These are phyloP conservation scores for Monochamus saltuarius DNA, from an alignment of 1,140 invertebrate genomes.

Conservation along the genomic window DNA sequence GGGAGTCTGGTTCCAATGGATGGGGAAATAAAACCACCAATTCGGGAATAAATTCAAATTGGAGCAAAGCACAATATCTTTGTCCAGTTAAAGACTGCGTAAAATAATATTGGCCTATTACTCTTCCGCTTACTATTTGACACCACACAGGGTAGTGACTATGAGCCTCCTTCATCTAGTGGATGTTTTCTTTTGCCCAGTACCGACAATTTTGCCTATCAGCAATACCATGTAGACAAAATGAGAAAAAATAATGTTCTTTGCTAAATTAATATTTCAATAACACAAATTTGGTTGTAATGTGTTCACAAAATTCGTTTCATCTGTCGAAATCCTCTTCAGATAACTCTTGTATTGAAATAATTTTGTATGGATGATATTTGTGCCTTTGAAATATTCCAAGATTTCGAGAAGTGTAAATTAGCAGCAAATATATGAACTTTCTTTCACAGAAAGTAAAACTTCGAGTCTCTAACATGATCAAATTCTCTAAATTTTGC, in stretches of 20 bases:
- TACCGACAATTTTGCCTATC: constrained; percentile 10
- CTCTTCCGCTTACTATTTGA: background rate
- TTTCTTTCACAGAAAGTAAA: constrained; percentile 9
- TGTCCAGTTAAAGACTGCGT: background rate
- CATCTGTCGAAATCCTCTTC: constrained; percentile 6
- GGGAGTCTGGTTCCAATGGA: constrained; percentile 2
- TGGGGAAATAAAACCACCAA: background rate
- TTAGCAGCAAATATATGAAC: background rate
- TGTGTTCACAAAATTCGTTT: constrained; percentile 10
- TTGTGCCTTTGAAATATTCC: background rate
- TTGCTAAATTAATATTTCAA: constrained; percentile 12
- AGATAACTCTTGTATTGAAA: constrained; percentile 16
- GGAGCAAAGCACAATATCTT: no score
- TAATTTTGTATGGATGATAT: background rate
- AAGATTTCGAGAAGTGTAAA: background rate
- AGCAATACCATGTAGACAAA: constrained; percentile 8
- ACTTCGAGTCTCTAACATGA: constrained; percentile 2
- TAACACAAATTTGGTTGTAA: constrained; percentile 10
- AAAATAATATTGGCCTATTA: background rate
- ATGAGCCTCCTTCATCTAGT: constrained; percentile 4
- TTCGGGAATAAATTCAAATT: no score
- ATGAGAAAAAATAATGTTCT: background rate
- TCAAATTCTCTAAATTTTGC: constrained; percentile 9
- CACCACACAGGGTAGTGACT: no score
- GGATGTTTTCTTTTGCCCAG: constrained; percentile 10